Evolutionary conservation across 2,113 vertebrate species (phyloP).

Genomic region (Lamprotornis superbus): DNA sequence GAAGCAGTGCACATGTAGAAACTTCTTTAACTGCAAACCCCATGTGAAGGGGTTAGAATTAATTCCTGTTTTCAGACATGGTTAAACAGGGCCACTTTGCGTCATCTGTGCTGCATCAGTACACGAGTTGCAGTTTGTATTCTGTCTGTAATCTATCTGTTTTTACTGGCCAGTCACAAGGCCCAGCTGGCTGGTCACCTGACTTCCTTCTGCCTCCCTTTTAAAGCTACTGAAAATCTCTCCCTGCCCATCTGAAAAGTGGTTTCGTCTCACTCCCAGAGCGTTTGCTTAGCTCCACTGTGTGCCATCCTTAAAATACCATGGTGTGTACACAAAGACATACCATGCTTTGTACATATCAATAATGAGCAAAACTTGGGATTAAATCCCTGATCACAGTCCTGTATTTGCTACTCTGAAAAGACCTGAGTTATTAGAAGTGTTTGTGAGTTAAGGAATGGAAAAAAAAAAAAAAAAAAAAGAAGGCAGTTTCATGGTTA

Average conservation of each 20-base stretch:
- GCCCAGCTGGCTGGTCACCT: neutral
- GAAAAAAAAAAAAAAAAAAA: no score
- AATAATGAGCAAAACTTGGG: neutral
- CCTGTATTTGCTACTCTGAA: neutral
- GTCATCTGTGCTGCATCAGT: neutral
- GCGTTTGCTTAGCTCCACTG: neutral
- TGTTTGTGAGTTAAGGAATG: neutral
- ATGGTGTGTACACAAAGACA: neutral
- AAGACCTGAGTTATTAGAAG: neutral
- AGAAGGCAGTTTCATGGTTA: neutral
- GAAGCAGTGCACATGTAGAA: neutral
- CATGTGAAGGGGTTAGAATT: neutral
- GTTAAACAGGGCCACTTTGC: neutral
- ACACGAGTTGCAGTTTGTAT: neutral
- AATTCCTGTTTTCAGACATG: neutral
- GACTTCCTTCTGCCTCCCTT: neutral
- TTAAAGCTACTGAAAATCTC: neutral
- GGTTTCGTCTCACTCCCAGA: neutral
- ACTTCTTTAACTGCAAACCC: neutral
- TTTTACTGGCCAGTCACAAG: neutral
- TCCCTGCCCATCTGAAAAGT: neutral
- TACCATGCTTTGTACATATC: rapidly evolving
- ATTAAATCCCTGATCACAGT: neutral
- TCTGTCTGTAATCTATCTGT: neutral
- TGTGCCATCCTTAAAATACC: neutral